Conservation (phyloP, 2,113 vertebrate genomes). For the Oncorhynchus keta region DNA sequence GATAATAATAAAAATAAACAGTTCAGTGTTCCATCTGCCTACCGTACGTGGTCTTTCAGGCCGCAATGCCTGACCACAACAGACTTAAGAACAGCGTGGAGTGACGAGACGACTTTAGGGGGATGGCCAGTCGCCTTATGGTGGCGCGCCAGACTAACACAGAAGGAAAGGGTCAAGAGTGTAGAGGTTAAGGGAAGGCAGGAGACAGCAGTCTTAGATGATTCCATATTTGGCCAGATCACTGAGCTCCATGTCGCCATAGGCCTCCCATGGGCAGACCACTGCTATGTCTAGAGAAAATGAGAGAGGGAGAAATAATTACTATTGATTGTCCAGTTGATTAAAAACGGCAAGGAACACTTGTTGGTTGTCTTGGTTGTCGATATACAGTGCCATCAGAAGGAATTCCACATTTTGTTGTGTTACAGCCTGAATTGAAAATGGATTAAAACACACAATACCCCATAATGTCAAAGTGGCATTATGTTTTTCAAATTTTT, state of each 20-base stretch:
- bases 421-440: too few species aligned
- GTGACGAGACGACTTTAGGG: conserved; percentile 61
- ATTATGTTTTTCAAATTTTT: too few species aligned
- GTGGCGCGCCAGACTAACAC: conserved; percentile 33
- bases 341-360: too few species aligned
- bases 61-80: not conserved
- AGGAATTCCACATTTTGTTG: too few species aligned
- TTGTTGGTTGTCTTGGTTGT: too few species aligned
- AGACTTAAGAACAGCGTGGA: conserved; percentile 53
- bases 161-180: conserved; percentile 27
- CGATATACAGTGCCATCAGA: too few species aligned
- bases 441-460: too few species aligned
- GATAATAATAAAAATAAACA: conserved; percentile 49
- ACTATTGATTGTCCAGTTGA: not conserved
- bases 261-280: conserved; percentile 98
- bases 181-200: conserved; percentile 46
- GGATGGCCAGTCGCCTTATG: conserved; percentile 50
- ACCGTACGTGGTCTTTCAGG: not conserved
- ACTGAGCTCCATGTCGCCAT: conserved; percentile 96
- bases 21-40: not conserved
- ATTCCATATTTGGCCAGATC: conserved; percentile 97
- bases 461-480: too few species aligned
- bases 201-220: conserved; percentile 77
- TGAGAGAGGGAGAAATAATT: not conserved
- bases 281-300: conserved; percentile 87